Percentiles rank a stretch among this genome's conserved stretches.
phyloP scores from a whole-genome alignment of 2,797 vertebrate species.

The Alosa sapidissima region DNA sequence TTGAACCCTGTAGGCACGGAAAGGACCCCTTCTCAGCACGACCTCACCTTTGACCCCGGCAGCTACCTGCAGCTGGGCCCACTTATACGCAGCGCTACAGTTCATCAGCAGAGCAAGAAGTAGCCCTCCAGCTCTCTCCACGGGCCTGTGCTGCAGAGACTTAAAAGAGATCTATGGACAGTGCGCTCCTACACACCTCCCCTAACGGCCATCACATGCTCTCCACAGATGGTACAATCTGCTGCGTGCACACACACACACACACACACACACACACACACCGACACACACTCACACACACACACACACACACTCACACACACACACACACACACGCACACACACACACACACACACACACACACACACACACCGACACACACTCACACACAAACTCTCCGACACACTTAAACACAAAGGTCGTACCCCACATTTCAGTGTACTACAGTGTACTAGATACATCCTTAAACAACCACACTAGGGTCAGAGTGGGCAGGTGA shows the following conservation, averaged over 20 bases:
- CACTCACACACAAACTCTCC: not conserved
- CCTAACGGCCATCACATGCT: not conserved
- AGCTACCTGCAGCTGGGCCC: constrained; percentile 40
- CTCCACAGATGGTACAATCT: not conserved
- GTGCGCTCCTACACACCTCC: not conserved
- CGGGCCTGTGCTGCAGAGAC: not conserved
- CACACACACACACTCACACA: not conserved
- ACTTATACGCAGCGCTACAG: constrained; percentile 31
- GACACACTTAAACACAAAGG: not conserved
- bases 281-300: not conserved
- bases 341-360: not conserved
- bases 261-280: constrained; percentile 6
- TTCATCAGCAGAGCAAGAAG: constrained; percentile 29
- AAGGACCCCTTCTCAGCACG: constrained; percentile 11
- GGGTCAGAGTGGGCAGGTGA: not conserved
- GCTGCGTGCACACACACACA: not conserved
- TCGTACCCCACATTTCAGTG: not conserved
- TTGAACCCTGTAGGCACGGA: constrained; percentile 45
- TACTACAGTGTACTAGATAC: too few relatives aligned
- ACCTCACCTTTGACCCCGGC: constrained; percentile 56
- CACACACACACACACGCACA: not conserved
- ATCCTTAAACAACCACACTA: not conserved
- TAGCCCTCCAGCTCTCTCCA: not conserved
- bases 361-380: not conserved
- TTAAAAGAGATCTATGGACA: constrained; percentile 17